A percentile compares a stretch with the other conserved stretches of the same genome.
phyloP scores from a whole-genome alignment of 2,797 vertebrate genomes.

The Microtus californicus region DNA sequence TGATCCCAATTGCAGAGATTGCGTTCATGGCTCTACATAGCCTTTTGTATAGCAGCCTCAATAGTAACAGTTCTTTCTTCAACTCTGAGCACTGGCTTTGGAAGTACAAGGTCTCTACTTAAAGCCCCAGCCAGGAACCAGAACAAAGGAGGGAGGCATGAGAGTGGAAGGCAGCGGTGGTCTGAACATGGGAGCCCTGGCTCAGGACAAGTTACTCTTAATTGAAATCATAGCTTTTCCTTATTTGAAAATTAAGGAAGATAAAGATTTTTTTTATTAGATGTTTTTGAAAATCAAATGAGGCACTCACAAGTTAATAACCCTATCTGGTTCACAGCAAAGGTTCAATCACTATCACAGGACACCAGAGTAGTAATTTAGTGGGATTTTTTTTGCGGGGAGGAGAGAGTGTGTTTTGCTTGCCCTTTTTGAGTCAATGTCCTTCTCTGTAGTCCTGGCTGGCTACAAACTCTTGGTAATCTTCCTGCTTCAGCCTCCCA shows the following conservation, averaged over 20 bases:
- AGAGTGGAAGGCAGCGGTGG: not conserved
- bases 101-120: not conserved
- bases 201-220: not conserved
- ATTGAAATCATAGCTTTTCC: slow-evolving; percentile 22
- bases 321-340: not conserved
- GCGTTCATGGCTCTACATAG: not conserved
- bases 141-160: not conserved
- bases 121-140: not conserved
- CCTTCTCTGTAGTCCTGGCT: not conserved
- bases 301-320: not conserved
- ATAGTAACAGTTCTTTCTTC: not conserved
- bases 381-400: not conserved
- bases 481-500: not conserved
- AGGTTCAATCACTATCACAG: not conserved
- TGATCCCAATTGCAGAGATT: not conserved
- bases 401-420: not conserved
- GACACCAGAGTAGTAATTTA: not conserved
- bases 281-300: slow-evolving; percentile 13
- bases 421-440: not conserved
- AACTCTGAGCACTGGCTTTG: not conserved
- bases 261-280: not conserved
- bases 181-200: not conserved
- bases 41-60: not conserved
- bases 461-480: not conserved
- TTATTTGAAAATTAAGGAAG: not conserved